These are phyloP conservation scores for Nemurella pictetii DNA, from an alignment of 2,888 invertebrate species.

Conservation along the genomic window DNA sequence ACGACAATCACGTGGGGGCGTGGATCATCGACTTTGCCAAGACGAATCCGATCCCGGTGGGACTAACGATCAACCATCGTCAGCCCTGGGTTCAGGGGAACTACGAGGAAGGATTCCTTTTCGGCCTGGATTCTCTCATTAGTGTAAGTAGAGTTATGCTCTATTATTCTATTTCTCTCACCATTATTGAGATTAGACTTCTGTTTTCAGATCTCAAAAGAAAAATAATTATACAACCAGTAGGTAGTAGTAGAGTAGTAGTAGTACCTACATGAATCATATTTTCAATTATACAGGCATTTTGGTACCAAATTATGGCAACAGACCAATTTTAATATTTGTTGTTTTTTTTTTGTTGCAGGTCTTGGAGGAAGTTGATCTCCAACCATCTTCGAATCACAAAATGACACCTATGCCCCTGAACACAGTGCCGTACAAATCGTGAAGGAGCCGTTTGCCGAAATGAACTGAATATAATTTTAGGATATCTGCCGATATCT, in stretches of 20 bases:
- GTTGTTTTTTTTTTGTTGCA: conserved; percentile 27
- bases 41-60: conserved; percentile 74
- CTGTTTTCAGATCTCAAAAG: no score
- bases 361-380: conserved; percentile 39
- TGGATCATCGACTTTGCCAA: conserved; percentile 99
- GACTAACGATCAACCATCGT: conserved; percentile 74
- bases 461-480: not conserved
- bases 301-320: no score
- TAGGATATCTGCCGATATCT: not conserved
- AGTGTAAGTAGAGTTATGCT: conserved; percentile 58
- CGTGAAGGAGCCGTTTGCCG: not conserved
- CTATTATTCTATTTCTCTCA: no score
- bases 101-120: conserved; percentile 93
- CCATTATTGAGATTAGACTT: no score
- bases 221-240: no score
- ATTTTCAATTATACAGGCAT: no score
- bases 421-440: conserved; percentile 18
- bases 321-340: not conserved
- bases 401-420: not conserved
- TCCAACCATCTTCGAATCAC: conserved; percentile 18
- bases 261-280: no score
- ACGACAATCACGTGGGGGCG: conserved; percentile 82
- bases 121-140: conserved; percentile 90
- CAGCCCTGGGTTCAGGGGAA: conserved; percentile 89
- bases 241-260: no score